These are phyloP conservation scores for Oreortyx pictus DNA, from an alignment of 2,797 vertebrate species.

Conservation along the genomic window DNA sequence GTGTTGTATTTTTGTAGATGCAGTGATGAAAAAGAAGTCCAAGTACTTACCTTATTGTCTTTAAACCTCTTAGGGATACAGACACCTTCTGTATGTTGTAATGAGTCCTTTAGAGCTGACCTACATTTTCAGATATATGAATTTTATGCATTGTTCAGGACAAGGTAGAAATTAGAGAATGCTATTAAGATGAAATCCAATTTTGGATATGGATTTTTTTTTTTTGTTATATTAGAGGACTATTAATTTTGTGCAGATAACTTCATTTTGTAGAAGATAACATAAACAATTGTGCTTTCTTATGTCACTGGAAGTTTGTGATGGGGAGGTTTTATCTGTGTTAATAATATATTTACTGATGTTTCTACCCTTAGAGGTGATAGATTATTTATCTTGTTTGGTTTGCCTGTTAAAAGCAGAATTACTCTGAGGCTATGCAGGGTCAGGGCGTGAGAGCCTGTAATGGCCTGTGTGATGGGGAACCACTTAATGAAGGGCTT, in stretches of 20 bases:
- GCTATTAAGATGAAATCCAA: neutral
- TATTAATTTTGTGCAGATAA: neutral
- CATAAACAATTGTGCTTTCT: conserved; percentile 45
- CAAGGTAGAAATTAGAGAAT: neutral
- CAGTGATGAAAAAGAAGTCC: neutral
- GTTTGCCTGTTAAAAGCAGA: conserved; percentile 64
- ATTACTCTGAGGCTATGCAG: conserved; percentile 18
- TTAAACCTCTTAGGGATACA: conserved; percentile 31
- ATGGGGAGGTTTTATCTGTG: neutral
- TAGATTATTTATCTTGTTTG: conserved; percentile 50
- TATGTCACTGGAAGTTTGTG: neutral
- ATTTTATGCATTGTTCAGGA: neutral
- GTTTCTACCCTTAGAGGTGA: conserved; percentile 42
- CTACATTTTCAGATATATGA: neutral
- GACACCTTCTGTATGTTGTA: neutral
- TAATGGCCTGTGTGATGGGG: conserved; percentile 50
- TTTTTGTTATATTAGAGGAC: neutral
- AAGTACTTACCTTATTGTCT: neutral
- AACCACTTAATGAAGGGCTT: conserved; percentile 65
- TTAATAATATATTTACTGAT: conserved; percentile 58
- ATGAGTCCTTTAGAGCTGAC: neutral
- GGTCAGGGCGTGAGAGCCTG: conserved; percentile 40
- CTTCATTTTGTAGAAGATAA: neutral
- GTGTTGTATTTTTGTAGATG: neutral
- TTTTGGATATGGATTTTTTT: neutral